These are phyloP conservation scores for Ibycter americanus DNA, from an alignment of 2,797 vertebrate species.

Conservation along the genomic window DNA sequence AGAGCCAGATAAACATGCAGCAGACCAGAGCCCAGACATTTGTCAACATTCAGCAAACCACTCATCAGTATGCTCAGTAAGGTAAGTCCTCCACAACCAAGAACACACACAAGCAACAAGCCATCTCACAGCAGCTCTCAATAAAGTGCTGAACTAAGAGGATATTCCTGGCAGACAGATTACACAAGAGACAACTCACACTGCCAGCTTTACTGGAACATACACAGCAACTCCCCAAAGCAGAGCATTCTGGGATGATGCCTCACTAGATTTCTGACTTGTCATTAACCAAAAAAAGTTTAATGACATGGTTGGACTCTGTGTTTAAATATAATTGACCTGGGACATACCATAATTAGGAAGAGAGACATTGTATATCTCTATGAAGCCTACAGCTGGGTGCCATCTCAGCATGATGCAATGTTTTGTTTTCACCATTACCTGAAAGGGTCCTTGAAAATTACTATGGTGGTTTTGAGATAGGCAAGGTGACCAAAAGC, in stretches of 20 bases:
- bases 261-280: not conserved
- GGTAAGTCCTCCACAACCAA: not conserved
- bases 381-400: not conserved
- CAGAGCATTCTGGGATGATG: not conserved
- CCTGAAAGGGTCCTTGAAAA: not conserved
- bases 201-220: constrained; percentile 37
- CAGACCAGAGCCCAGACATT: not conserved
- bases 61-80: not conserved
- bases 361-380: not conserved
- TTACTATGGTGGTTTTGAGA: not conserved
- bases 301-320: not conserved
- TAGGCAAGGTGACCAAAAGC: not conserved
- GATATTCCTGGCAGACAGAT: constrained; percentile 47
- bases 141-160: not conserved
- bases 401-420: not conserved
- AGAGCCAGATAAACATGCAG: not conserved
- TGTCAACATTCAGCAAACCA: not conserved
- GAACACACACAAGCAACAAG: not conserved
- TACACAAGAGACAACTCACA: constrained; percentile 18
- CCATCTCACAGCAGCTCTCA: not conserved
- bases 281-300: constrained; percentile 33
- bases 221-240: not conserved
- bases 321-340: constrained; percentile 32
- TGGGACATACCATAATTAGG: constrained; percentile 36
- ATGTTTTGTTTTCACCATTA: not conserved